phyloP scores from a whole-genome alignment of 2,113 vertebrate genomes.

The Pyxicephalus adspersus region DNA sequence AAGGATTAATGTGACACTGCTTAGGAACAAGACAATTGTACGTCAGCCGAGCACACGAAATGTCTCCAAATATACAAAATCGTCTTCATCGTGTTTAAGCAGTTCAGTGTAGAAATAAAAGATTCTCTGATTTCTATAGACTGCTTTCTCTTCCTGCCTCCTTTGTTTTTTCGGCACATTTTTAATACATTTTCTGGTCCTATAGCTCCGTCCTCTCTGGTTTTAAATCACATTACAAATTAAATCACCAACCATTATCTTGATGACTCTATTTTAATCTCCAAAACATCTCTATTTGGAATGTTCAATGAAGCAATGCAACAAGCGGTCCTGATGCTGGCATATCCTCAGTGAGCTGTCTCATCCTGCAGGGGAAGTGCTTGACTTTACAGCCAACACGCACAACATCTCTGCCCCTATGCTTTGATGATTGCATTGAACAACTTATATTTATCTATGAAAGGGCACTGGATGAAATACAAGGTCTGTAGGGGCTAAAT shows the following conservation, averaged over 20 bases:
- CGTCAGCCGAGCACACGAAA: slow-evolving; percentile 25
- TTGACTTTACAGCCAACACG: background rate
- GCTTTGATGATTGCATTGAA: background rate
- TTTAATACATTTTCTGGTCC: slow-evolving; percentile 42
- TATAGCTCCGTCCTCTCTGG: slow-evolving; percentile 16
- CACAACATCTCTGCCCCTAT: background rate
- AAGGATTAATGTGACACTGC: slow-evolving; percentile 41
- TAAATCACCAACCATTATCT: slow-evolving; percentile 41
- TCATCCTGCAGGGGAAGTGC: background rate
- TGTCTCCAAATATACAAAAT: slow-evolving; percentile 17
- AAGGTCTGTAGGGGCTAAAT: too few species aligned
- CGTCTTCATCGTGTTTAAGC: slow-evolving; percentile 21
- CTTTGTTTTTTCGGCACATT: slow-evolving; percentile 7
- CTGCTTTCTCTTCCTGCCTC: slow-evolving; percentile 4
- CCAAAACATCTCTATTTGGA: slow-evolving; percentile 30
- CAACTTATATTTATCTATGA: too few species aligned
- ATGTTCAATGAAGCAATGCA: slow-evolving; percentile 35
- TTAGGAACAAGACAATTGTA: slow-evolving; percentile 35
- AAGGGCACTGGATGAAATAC: too few species aligned
- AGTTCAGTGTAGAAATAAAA: slow-evolving; percentile 5
- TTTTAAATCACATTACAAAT: slow-evolving; percentile 47
- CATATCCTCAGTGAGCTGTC: slow-evolving; percentile 13
- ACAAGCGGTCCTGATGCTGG: slow-evolving; percentile 11
- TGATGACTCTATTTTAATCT: slow-evolving; percentile 47
- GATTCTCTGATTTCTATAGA: slow-evolving; percentile 31